Conservation (phyloP, 2,797 vertebrate genomes). For the Siniperca scherzeri region DNA sequence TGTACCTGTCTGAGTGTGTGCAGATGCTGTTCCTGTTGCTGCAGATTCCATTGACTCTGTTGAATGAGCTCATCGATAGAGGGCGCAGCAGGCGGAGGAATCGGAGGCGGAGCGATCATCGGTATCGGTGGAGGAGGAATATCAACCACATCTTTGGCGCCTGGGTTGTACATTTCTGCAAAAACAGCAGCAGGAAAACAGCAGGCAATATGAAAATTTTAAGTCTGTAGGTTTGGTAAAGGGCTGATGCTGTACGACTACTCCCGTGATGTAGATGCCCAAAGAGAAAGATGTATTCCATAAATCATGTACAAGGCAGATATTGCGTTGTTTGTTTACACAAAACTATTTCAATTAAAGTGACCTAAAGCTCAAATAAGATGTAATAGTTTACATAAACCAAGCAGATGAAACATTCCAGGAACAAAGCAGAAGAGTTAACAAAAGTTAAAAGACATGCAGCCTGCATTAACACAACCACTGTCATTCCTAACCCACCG, state of each 20-base stretch:
- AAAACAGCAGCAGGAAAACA: conserved; percentile 38
- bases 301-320: conserved; percentile 3
- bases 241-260: neutral
- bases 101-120: conserved; percentile 83
- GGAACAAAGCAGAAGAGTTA: conserved; percentile 24
- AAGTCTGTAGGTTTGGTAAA: neutral
- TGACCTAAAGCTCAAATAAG: conserved; percentile 13
- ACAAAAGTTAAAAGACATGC: conserved; percentile 42
- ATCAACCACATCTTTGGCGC: conserved; percentile 86
- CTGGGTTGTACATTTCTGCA: conserved; percentile 93
- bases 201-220: neutral
- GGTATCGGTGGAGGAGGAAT: conserved; percentile 82
- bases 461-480: conserved; percentile 2
- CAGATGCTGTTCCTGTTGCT: conserved; percentile 98
- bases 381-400: conserved; percentile 19
- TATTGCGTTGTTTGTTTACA: neutral
- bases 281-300: neutral
- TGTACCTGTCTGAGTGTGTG: conserved; percentile 94
- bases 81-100: conserved; percentile 83
- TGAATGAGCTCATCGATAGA: conserved; percentile 95
- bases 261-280: neutral
- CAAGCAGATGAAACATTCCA: conserved; percentile 36
- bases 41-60: conserved; percentile 97
- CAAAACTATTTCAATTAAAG: neutral
- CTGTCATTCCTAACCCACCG: neutral